Evolutionary conservation across 2,113 vertebrate species (phyloP).

Genomic region (Daubentonia madagascariensis): DNA sequence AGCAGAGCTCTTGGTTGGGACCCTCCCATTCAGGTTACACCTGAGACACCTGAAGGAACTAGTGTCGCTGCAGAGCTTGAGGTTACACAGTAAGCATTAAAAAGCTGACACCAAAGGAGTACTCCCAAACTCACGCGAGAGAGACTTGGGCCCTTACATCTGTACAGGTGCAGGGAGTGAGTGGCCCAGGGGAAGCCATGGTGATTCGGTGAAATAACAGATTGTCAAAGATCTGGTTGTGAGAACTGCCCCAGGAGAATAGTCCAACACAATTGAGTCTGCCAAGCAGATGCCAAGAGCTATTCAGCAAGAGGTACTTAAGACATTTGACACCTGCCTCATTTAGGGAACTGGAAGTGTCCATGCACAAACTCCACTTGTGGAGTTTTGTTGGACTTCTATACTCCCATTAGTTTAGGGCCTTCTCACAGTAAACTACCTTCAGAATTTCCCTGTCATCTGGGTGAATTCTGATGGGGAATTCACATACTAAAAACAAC

Average conservation of each 20-base stretch:
- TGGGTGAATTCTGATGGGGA: neutral
- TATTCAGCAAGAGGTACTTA: neutral
- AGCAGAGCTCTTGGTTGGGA: neutral
- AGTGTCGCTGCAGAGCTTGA: neutral
- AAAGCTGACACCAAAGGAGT: neutral
- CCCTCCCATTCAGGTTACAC: neutral
- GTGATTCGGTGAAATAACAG: neutral
- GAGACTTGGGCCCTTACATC: neutral
- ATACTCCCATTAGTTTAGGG: neutral
- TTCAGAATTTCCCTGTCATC: neutral
- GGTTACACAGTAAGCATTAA: neutral
- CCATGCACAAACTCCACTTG: neutral
- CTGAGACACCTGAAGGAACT: neutral
- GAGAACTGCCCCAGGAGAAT: neutral
- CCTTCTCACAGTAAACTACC: neutral
- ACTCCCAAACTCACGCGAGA: neutral
- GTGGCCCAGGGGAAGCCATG: neutral
- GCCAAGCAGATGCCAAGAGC: neutral
- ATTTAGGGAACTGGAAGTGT: neutral
- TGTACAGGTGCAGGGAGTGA: neutral
- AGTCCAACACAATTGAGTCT: neutral
- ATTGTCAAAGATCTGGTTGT: neutral
- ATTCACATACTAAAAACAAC: neutral
- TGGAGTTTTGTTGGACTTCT: neutral
- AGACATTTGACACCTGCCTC: neutral